Evolutionary conservation across 1,140 invertebrate genomes (phyloP).

Genomic region (Micrasema longulum): DNA sequence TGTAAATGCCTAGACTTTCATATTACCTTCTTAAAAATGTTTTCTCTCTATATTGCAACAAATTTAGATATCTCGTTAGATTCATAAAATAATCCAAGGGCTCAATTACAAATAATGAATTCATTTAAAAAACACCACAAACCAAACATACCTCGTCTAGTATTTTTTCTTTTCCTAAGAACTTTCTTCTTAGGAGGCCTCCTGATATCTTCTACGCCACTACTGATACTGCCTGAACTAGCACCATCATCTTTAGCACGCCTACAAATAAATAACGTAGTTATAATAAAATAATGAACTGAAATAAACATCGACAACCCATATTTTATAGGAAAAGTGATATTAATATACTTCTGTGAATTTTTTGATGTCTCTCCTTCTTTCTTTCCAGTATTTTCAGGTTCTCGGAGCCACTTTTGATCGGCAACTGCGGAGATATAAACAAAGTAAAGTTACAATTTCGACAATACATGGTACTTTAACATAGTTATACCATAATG

Average conservation of each 20-base stretch:
- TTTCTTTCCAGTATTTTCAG: slow-evolving; percentile 63
- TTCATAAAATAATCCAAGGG: too few species aligned
- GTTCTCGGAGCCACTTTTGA: slow-evolving; percentile 65
- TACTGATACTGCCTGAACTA: slow-evolving; percentile 66
- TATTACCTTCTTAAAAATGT: too few species aligned
- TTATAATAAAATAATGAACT: not conserved
- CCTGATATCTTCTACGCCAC: slow-evolving; percentile 64
- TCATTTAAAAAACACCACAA: too few species aligned
- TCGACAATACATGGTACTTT: too few species aligned
- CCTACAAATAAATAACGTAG: slow-evolving; percentile 52
- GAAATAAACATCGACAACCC: not conserved
- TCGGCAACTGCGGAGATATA: slow-evolving; percentile 61
- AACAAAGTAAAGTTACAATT: too few species aligned
- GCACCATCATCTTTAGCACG: slow-evolving; percentile 62
- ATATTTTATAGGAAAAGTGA: not conserved
- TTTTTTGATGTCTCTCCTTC: slow-evolving; percentile 60
- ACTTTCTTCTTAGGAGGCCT: slow-evolving; percentile 67
- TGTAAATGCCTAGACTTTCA: too few species aligned
- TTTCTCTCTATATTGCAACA: too few species aligned
- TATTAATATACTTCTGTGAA: slow-evolving; percentile 40
- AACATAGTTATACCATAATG: too few species aligned
- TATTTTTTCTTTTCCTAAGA: slow-evolving; percentile 65
- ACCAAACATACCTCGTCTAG: slow-evolving; percentile 45
- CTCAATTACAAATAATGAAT: too few species aligned
- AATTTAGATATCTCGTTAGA: too few species aligned